phyloP scores from a whole-genome alignment of 2,113 vertebrate species.

The Xiphorhynchus elegans region DNA sequence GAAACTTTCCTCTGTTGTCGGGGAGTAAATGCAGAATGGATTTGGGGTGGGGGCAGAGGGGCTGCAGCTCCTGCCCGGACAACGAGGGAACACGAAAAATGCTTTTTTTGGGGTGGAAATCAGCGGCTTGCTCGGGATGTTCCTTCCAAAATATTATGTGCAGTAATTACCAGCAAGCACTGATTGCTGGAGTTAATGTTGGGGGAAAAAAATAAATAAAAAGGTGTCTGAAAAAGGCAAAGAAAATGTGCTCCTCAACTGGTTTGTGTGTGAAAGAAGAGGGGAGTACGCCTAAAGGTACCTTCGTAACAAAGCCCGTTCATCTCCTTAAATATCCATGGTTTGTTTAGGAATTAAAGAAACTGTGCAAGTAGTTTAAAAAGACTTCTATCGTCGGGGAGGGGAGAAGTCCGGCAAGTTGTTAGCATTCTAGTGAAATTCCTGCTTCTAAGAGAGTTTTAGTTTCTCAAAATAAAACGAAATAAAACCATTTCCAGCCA shows the following conservation, averaged over 20 bases:
- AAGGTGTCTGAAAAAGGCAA: not conserved
- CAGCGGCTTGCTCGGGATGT: not conserved
- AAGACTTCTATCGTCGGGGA: not conserved
- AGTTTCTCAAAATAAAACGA: not conserved
- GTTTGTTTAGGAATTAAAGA: not conserved
- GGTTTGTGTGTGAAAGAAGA: not conserved
- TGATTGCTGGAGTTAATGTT: not conserved
- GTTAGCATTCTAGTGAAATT: not conserved
- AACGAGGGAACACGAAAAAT: not conserved
- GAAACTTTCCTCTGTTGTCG: not conserved
- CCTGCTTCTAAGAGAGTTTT: fast-evolving
- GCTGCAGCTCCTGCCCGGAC: not conserved
- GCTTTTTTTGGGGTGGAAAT: not conserved
- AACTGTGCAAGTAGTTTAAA: not conserved
- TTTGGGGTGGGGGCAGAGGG: not conserved
- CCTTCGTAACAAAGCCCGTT: not conserved
- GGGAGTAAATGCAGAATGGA: not conserved
- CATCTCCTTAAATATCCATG: not conserved
- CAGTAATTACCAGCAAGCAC: not conserved
- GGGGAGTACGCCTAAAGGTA: not conserved
- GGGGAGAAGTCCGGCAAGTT: not conserved
- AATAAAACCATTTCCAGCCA: not conserved
- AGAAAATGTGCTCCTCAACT: not conserved
- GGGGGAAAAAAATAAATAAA: not conserved
- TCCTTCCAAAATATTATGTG: not conserved